phyloP scores from a whole-genome alignment of 2,797 vertebrate genomes.

The Periparus ater region DNA sequence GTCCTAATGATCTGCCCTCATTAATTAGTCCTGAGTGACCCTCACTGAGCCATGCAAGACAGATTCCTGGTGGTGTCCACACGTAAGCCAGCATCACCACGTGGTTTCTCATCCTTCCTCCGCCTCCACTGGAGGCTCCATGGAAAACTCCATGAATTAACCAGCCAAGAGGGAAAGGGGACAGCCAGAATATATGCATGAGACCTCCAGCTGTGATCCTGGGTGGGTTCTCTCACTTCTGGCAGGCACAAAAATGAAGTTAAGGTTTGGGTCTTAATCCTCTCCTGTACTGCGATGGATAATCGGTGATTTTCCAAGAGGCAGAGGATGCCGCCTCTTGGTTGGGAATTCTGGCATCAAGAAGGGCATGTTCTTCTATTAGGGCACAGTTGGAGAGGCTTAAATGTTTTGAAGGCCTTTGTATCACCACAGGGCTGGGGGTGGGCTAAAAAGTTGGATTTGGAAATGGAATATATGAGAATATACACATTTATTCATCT shows the following conservation, averaged over 20 bases:
- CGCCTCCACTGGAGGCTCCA: neutral
- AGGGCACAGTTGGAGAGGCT: neutral
- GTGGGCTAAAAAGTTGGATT: neutral
- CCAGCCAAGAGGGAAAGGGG: neutral
- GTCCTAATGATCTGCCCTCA: neutral
- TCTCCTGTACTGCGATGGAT: accelerated
- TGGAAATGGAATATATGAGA: neutral
- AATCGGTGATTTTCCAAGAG: neutral
- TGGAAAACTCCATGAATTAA: neutral
- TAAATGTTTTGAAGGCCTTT: neutral
- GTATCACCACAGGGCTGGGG: neutral
- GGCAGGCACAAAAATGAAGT: neutral
- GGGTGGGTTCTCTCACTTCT: neutral
- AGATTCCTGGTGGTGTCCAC: neutral
- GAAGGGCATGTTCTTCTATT: neutral
- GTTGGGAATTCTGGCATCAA: neutral
- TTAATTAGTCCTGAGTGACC: neutral
- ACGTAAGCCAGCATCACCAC: neutral
- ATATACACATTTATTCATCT: neutral
- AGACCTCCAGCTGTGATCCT: neutral
- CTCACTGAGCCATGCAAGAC: neutral
- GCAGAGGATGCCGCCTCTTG: neutral
- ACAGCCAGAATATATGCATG: neutral
- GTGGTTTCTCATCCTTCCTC: neutral
- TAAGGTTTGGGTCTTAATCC: neutral